phyloP scores from a whole-genome alignment of 2,113 vertebrate genomes.

The Cyanoderma ruficeps region DNA sequence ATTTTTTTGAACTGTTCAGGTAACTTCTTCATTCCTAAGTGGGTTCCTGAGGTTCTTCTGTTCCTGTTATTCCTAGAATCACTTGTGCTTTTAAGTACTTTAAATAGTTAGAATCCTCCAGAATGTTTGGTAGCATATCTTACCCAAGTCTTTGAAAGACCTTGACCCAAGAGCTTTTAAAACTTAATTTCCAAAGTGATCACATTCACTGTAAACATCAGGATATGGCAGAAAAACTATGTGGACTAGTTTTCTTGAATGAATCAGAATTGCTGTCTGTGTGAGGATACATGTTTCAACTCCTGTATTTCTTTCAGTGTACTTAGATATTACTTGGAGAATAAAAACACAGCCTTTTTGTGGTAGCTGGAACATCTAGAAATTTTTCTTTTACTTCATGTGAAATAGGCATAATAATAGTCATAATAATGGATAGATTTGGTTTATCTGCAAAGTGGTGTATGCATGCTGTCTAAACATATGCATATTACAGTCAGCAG shows the following conservation, averaged over 20 bases:
- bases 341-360: neutral
- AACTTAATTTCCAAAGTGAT: neutral
- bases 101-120: neutral
- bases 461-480: neutral
- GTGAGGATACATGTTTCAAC: neutral
- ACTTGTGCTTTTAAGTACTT: neutral
- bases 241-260: neutral
- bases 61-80: neutral
- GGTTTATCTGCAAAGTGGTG: neutral
- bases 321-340: neutral
- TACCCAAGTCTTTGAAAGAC: neutral
- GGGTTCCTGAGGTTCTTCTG: neutral
- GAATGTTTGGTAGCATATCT: neutral
- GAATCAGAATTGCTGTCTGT: neutral
- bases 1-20: neutral
- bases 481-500: neutral
- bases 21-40: neutral
- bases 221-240: neutral
- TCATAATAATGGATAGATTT: neutral
- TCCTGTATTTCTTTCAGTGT: neutral
- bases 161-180: neutral
- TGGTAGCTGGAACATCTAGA: neutral
- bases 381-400: neutral
- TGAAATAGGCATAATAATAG: neutral
- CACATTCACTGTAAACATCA: neutral